Evolutionary conservation across 2,113 vertebrate genomes (phyloP).

Genomic region (Osmerus eperlanus): DNA sequence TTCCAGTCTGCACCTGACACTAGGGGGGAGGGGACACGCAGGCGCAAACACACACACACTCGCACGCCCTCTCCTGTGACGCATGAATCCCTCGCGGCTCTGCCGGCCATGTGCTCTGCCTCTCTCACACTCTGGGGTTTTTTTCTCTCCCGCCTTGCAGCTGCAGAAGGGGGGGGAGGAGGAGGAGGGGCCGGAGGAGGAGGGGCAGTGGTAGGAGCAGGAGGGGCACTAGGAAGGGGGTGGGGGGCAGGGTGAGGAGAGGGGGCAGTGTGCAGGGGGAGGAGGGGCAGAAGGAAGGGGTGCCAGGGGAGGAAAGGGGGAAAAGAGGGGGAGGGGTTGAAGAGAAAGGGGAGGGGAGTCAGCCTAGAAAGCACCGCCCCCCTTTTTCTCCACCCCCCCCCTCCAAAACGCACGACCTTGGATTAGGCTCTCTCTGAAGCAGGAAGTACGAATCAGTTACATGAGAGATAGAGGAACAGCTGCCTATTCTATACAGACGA

Average conservation of each 20-base stretch:
- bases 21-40: constrained; percentile 36
- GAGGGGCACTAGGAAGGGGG: no score
- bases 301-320: no score
- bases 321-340: no score
- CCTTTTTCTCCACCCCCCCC: constrained; percentile 19
- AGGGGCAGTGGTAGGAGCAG: background rate
- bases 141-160: background rate
- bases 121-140: background rate
- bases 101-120: constrained; percentile 40
- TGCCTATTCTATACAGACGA: no score
- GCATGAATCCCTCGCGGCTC: constrained; percentile 13
- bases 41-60: constrained; percentile 26
- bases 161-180: background rate
- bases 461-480: background rate
- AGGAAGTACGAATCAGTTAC: constrained; percentile 21
- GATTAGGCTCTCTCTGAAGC: constrained; percentile 20
- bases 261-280: no score
- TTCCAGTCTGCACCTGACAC: constrained; percentile 14
- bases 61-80: constrained; percentile 3
- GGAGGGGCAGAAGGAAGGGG: no score
- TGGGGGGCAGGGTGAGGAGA: no score
- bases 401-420: background rate
- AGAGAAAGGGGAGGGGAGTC: no score
- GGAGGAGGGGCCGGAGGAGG: background rate
- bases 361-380: background rate